Evolutionary conservation across 2,797 vertebrate species (phyloP).

Genomic region (Limnodromus scolopaceus): DNA sequence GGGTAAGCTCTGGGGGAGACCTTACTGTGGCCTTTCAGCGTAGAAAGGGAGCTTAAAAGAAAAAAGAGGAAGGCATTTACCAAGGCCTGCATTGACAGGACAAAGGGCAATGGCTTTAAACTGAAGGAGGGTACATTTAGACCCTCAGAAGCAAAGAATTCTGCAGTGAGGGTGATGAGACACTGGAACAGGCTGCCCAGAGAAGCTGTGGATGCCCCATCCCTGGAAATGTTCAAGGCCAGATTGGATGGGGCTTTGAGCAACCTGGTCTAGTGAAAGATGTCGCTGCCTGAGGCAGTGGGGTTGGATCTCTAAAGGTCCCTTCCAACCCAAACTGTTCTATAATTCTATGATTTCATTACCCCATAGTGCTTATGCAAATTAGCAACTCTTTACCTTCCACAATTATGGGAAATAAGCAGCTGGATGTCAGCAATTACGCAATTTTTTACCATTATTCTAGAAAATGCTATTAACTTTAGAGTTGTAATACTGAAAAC

Average conservation of each 20-base stretch:
- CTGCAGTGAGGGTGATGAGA: neutral
- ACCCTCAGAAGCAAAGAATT: neutral
- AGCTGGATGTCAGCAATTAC: neutral
- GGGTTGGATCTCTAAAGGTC: neutral
- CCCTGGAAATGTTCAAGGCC: neutral
- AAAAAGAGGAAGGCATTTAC: neutral
- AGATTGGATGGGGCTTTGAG: rapidly evolving
- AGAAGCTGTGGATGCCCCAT: neutral
- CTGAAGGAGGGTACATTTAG: neutral
- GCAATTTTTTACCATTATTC: neutral
- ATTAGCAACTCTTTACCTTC: neutral
- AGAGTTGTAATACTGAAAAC: neutral
- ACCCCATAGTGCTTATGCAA: neutral
- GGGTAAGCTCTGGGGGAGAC: neutral
- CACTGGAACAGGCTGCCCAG: neutral
- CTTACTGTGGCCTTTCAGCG: neutral
- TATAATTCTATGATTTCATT: neutral
- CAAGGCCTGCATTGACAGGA: neutral
- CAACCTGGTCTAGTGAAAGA: neutral
- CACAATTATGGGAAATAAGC: neutral
- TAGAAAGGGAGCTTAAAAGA: neutral
- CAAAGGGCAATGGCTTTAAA: neutral
- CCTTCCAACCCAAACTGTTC: neutral
- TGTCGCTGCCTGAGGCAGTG: neutral
- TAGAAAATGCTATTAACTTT: neutral